phyloP scores from a whole-genome alignment of 2,888 invertebrate species.

The Didymodactylos carnosus region DNA sequence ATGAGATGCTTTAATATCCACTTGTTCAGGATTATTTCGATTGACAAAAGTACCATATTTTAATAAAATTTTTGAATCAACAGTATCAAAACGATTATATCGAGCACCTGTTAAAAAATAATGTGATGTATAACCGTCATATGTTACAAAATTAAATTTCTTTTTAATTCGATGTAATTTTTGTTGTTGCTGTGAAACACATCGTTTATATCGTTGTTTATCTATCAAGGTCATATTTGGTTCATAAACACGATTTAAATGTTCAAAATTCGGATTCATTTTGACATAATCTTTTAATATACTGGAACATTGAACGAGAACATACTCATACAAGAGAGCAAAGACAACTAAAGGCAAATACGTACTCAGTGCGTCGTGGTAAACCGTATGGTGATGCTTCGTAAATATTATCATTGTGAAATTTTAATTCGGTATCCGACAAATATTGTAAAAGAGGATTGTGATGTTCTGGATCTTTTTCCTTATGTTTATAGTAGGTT shows the following conservation, averaged over 20 bases:
- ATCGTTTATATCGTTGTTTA: conserved; percentile 4
- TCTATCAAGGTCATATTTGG: not conserved
- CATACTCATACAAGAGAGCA: not conserved
- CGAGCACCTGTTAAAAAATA: conserved; percentile 13
- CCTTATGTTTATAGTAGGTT: conserved; percentile 10
- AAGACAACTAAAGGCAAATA: too few relatives aligned
- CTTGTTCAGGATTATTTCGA: conserved; percentile 11
- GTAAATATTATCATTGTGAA: conserved; percentile 12
- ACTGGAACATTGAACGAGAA: not conserved
- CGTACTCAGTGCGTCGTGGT: conserved; percentile 6
- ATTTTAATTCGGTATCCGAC: conserved; percentile 6
- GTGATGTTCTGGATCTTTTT: conserved; percentile 2
- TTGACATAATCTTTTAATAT: not conserved
- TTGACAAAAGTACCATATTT: conserved; percentile 14
- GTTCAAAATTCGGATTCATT: not conserved
- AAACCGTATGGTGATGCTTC: not conserved
- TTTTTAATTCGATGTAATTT: not conserved
- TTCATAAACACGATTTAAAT: not conserved
- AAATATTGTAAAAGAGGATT: conserved; percentile 11
- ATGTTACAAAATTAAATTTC: conserved; percentile 9
- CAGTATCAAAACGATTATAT: conserved; percentile 11
- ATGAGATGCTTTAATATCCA: conserved; percentile 4
- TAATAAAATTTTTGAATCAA: conserved; percentile 12
- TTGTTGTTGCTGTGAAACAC: conserved; percentile 5
- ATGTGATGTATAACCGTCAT: conserved; percentile 5